Conservation (phyloP, 2,797 vertebrate genomes). For the Tachyglossus aculeatus region DNA sequence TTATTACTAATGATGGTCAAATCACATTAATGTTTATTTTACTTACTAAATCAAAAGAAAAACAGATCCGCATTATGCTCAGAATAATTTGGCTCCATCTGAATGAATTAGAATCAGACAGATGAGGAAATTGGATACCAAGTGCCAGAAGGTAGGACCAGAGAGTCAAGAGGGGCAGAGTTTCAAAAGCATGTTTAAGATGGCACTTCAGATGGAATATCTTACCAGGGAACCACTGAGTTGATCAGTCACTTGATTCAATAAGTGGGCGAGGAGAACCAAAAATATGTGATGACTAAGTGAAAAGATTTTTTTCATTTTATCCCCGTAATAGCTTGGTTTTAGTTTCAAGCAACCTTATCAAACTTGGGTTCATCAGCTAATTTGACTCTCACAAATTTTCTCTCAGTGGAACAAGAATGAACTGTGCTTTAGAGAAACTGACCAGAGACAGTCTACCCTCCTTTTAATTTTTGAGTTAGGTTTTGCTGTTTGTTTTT, state of each 20-base stretch:
- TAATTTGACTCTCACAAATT: too few species aligned
- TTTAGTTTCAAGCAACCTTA: too few species aligned
- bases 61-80: constrained; percentile 49
- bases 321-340: too few species aligned
- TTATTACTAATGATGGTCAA: too few species aligned
- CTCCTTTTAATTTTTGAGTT: too few species aligned
- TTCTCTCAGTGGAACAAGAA: too few species aligned
- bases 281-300: constrained; percentile 51
- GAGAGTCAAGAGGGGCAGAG: constrained; percentile 67
- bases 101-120: constrained; percentile 67
- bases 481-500: too few species aligned
- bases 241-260: constrained; percentile 64
- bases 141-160: constrained; percentile 63
- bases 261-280: constrained; percentile 39
- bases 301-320: too few species aligned
- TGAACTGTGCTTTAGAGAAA: too few species aligned
- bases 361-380: too few species aligned
- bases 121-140: constrained; percentile 67
- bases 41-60: constrained; percentile 62
- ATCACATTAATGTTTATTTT: too few species aligned
- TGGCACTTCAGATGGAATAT: constrained; percentile 68
- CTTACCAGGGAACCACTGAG: constrained; percentile 58
- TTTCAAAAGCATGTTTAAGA: constrained; percentile 68
- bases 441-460: too few species aligned
- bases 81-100: constrained; percentile 49